Percentiles rank a stretch among this genome's conserved stretches.
These are phyloP conservation scores for Osmerus mordax DNA, from an alignment of 2,113 vertebrate genomes.

Conservation along the genomic window DNA sequence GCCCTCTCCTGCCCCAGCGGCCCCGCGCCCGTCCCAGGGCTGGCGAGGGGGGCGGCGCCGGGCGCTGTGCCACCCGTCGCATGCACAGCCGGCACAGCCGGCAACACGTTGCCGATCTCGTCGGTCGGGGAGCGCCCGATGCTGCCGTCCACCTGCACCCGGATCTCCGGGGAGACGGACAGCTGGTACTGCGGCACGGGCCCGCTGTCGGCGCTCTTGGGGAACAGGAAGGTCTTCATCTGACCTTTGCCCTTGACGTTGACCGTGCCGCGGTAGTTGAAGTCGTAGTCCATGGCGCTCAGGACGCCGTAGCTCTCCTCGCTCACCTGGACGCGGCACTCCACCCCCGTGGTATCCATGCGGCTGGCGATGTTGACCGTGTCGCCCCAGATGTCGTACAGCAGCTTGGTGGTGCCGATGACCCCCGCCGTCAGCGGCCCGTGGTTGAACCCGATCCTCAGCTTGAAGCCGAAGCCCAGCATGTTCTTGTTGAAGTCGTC, in stretches of 20 bases:
- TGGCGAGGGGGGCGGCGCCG: slow-evolving; percentile 49
- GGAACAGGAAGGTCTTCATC: slow-evolving; percentile 99
- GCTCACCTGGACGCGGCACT: slow-evolving; percentile 96
- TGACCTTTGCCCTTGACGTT: slow-evolving; percentile 98
- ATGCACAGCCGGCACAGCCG: slow-evolving; percentile 43
- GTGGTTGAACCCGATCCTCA: slow-evolving; percentile 94
- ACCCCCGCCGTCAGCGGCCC: slow-evolving; percentile 95
- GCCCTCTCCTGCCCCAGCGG: slow-evolving; percentile 35
- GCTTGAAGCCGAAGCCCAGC: slow-evolving; percentile 97
- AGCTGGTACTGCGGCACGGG: slow-evolving; percentile 90
- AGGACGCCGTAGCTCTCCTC: slow-evolving; percentile 94
- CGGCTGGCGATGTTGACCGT: slow-evolving; percentile 98
- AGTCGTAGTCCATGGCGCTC: slow-evolving; percentile 90
- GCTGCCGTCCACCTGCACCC: slow-evolving; percentile 96
- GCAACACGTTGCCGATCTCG: slow-evolving; percentile 88
- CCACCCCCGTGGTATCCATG: slow-evolving; percentile 97
- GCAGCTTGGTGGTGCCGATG: slow-evolving; percentile 95
- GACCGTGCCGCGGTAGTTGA: slow-evolving; percentile 95
- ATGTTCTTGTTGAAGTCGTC: slow-evolving; percentile 99
- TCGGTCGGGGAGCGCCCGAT: slow-evolving; percentile 96
- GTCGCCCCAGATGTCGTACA: slow-evolving; percentile 98
- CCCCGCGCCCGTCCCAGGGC: slow-evolving; percentile 71
- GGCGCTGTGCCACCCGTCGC: slow-evolving; percentile 22
- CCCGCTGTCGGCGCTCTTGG: slow-evolving; percentile 85
- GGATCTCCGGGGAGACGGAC: slow-evolving; percentile 93